These are phyloP conservation scores for Drepanosiphum platanoidis DNA, from an alignment of 2,888 invertebrate genomes.

Conservation along the genomic window DNA sequence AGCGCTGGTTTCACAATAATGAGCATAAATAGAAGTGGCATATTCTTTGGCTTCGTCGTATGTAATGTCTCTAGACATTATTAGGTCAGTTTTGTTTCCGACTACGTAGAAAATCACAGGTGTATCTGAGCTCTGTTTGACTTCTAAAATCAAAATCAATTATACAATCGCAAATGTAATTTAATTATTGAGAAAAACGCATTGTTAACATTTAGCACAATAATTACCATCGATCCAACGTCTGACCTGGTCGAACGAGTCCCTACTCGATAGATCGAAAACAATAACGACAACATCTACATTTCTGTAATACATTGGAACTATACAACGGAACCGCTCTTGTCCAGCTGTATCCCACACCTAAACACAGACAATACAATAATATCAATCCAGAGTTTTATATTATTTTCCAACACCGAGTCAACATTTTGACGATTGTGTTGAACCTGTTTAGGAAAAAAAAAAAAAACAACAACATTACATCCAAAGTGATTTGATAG, in stretches of 20 bases:
- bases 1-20: conserved; percentile 87
- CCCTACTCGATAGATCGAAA: conserved; percentile 82
- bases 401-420: background rate
- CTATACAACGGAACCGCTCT: conserved; percentile 89
- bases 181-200: background rate
- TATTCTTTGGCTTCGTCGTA: conserved; percentile 79
- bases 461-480: conserved; percentile 66
- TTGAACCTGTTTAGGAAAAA: background rate
- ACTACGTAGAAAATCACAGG: conserved; percentile 82
- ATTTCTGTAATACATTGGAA: conserved; percentile 94
- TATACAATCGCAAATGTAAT: background rate
- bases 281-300: conserved; percentile 89
- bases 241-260: conserved; percentile 82
- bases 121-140: conserved; percentile 78
- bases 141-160: conserved; percentile 67
- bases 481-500: conserved; percentile 80
- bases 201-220: too few relatives aligned
- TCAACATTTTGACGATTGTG: background rate
- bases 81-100: conserved; percentile 87
- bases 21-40: conserved; percentile 83
- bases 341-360: conserved; percentile 93
- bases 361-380: conserved; percentile 69
- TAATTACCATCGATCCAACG: conserved; percentile 83
- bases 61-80: conserved; percentile 72
- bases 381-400: background rate